phyloP scores from a whole-genome alignment of 1,140 invertebrate genomes.

The Atta texana region DNA sequence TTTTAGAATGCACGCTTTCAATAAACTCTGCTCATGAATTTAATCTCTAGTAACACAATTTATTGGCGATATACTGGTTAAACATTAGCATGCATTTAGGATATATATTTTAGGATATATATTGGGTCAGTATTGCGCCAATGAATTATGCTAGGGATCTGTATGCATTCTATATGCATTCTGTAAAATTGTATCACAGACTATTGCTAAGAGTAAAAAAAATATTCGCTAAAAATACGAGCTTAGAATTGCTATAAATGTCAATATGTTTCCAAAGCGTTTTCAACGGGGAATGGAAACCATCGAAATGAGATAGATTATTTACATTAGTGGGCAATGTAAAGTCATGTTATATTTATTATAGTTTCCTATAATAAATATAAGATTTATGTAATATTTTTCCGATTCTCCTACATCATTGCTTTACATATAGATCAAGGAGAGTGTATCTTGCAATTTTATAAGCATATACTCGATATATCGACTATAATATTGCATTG shows the following conservation, averaged over 20 bases:
- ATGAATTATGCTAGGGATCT: too few relatives aligned
- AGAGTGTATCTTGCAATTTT: background rate
- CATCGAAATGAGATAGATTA: slow-evolving; percentile 52
- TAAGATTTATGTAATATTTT: slow-evolving; percentile 33
- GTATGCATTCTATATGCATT: slow-evolving; percentile 65
- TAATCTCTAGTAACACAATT: background rate
- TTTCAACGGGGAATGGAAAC: slow-evolving; percentile 25
- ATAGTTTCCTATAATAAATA: slow-evolving; percentile 29
- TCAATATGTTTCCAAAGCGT: slow-evolving; percentile 58
- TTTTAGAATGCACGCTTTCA: slow-evolving; percentile 65
- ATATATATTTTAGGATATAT: too few relatives aligned
- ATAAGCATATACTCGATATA: slow-evolving; percentile 44
- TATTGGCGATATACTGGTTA: too few relatives aligned
- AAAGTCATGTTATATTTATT: slow-evolving; percentile 1
- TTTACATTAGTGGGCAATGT: slow-evolving; percentile 58
- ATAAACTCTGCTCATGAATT: background rate
- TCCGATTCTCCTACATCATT: background rate
- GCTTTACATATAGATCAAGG: background rate
- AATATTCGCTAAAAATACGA: slow-evolving; percentile 68
- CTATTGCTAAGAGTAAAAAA: slow-evolving; percentile 69
- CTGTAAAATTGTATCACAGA: slow-evolving; percentile 73
- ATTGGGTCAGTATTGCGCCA: too few relatives aligned
- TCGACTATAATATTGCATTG: slow-evolving; percentile 35
- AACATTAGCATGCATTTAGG: too few relatives aligned
- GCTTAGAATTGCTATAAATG: slow-evolving; percentile 47